A percentile compares a stretch with the other conserved stretches of the same genome.
Evolutionary conservation across 2,797 vertebrate species (phyloP).

Genomic region (Emydoidea blandingii): DNA sequence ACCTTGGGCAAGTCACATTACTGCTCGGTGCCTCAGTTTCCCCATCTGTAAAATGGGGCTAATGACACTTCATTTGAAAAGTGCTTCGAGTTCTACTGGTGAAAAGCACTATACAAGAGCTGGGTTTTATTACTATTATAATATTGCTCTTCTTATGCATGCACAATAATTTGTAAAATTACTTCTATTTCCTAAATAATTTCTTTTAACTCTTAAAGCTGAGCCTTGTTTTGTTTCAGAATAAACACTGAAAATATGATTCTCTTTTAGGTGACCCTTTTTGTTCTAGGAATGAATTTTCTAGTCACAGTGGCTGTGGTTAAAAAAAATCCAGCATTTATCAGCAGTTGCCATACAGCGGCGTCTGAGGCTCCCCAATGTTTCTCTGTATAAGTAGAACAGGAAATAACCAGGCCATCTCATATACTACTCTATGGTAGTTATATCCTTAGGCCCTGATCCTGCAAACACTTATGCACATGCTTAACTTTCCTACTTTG

Average conservation of each 20-base stretch:
- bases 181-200: background rate
- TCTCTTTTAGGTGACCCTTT: background rate
- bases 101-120: background rate
- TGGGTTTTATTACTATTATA: background rate
- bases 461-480: background rate
- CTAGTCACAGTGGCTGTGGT: background rate
- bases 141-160: background rate
- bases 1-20: background rate
- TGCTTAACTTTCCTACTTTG: background rate
- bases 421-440: rapidly evolving
- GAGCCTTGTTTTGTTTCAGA: background rate
- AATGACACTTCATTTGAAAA: background rate
- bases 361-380: background rate
- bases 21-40: background rate
- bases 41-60: background rate
- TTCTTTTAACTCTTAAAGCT: background rate
- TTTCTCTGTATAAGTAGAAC: background rate
- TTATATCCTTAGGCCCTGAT: background rate
- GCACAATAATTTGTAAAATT: background rate
- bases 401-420: background rate
- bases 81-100: background rate
- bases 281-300: background rate
- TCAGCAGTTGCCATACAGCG: background rate
- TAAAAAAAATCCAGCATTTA: background rate
- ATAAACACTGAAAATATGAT: background rate